phyloP scores from a whole-genome alignment of 1,140 invertebrate species.

The Radopholus similis region DNA sequence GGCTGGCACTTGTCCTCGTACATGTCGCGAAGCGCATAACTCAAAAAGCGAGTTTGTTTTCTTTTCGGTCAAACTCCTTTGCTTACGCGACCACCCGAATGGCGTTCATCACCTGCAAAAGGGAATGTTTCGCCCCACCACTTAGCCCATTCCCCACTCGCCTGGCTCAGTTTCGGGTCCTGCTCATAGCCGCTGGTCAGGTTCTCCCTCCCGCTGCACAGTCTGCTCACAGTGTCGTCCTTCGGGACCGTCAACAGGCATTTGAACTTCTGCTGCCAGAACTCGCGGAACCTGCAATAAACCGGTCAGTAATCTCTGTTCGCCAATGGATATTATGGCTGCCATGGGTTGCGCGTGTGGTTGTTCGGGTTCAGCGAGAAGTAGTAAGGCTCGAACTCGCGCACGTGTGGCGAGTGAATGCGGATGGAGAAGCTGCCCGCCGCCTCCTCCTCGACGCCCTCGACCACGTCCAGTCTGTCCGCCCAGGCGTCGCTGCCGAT shows the following conservation, averaged over 20 bases:
- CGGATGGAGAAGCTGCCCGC: slow-evolving; percentile 72
- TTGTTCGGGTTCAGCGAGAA: slow-evolving; percentile 67
- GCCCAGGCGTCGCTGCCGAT: slow-evolving; percentile 54
- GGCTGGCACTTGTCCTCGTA: slow-evolving; percentile 60
- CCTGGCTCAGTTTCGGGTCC: slow-evolving; percentile 71
- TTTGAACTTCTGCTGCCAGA: slow-evolving; percentile 72
- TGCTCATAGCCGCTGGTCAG: slow-evolving; percentile 50
- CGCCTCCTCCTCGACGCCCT: slow-evolving; percentile 69
- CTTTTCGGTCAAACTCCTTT: too few species aligned
- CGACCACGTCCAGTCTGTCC: slow-evolving; percentile 57
- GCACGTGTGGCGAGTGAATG: slow-evolving; percentile 71
- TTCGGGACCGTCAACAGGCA: slow-evolving; percentile 65
- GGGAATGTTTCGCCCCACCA: not conserved
- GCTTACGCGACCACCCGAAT: slow-evolving; percentile 68
- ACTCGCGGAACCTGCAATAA: slow-evolving; percentile 70
- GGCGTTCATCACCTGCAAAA: slow-evolving; percentile 70
- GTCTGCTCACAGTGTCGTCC: slow-evolving; percentile 53
- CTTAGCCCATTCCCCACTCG: not conserved
- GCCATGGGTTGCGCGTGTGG: slow-evolving; percentile 73
- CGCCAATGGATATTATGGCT: too few species aligned
- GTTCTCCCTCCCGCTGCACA: slow-evolving; percentile 55
- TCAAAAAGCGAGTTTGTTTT: not conserved
- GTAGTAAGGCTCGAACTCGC: slow-evolving; percentile 71
- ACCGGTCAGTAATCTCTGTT: too few species aligned
- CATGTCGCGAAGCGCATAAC: slow-evolving; percentile 67